Base-by-base conservation (phyloP, 1,140 invertebrate species). In the Acromyrmex heyeri region DNA sequence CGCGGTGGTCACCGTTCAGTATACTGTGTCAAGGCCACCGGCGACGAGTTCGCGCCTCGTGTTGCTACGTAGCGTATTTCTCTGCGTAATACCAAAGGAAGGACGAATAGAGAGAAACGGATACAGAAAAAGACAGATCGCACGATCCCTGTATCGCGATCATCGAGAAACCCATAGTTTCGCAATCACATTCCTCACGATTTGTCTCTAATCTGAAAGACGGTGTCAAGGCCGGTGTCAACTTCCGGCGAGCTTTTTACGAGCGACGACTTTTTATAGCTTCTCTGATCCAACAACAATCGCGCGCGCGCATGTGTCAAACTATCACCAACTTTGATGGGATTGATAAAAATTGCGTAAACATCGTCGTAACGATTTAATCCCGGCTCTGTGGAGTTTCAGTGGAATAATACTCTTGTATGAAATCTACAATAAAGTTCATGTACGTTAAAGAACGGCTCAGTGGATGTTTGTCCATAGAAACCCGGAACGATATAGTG, bases 21-120 rank as follows among this genome's bases (percentile, higher is more conserved):
- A 89, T 87, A 90, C 65, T 86, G 88, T 88, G 87, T 89, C 90
- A 87, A 91, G 89, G 85, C 44, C 82, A 44, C 3, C 57, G 85
- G 50, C 21, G 50, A 57, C 18, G 72, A 72, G 72, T 59, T 86
- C 65, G 59, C 55, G 38, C 6, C 24, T 44, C 50, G 55, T 78
- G 24, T 86, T 21, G 53, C 73, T 64, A 24, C 59, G 61, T 65
- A 55, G 75, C 72, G 64, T 21, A 73, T 48, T 88, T 70, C 77
- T 76, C 85, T 76, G 83, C 70, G 87, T 67, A 86, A 86, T 59
- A 81, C 21, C 34, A 6, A 24, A 67, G 18, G 12, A 44, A 81
- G 48, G 34, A 55, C 53, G 6, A 18, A 30, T 48, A 70, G 38
- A 48, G n/a, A n/a, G 62, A 24, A 24, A 24, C 24, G 1, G 0